Base-by-base conservation (phyloP, 2,113 vertebrate species). In the Dolichallabes microphthalmus region DNA sequence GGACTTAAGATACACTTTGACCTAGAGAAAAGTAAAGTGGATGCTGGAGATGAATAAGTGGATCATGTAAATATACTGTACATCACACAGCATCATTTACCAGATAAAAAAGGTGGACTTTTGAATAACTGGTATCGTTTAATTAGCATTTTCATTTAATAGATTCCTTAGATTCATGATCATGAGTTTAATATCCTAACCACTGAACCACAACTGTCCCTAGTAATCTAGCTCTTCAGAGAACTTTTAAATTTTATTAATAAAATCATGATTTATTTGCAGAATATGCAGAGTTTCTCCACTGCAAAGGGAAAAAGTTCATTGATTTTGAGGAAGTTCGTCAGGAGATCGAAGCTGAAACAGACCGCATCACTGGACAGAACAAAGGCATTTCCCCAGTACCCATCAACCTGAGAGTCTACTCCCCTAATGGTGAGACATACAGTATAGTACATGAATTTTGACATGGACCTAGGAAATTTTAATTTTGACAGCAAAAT, bases 301-400 rank as follows among this genome's bases (percentile, higher is more conserved):
- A 99, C 90, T 98, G 96, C 91, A 99, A 99, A 90, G 97, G 97
- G 58, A 98, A 97, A 93, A 98, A 97, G 86, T 99, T 98, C 92
- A 96, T 90, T 0, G 98, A 99, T 90, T 99, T 99, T 61, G 97
- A 99, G 88, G 97, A 99, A 90, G 94, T 99, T 32, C 97, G 97
- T 88, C 92, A 94, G 93, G 98, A 99, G 88, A 99, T 99, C 6
- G 98, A 99, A 90, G 95, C 95, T 0, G 98, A 99, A 92, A 99
- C 98, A 0, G 98, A 99, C 90, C 92, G 97, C 76, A 90, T 95
- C 83, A 99, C 98, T 0, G 98, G 98, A 68, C 96, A 96, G 73
- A 99, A 99, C 93, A 99, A 98, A 90, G 98, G 98, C 45, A 99
- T 99, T 92, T 99, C 97, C 12, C 94, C 97, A 0, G 96, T 99